Percentiles rank a stretch among this genome's conserved stretches.
Evolutionary conservation across 2,797 vertebrate species (phyloP).

Genomic region (Myotis vivesi): DNA sequence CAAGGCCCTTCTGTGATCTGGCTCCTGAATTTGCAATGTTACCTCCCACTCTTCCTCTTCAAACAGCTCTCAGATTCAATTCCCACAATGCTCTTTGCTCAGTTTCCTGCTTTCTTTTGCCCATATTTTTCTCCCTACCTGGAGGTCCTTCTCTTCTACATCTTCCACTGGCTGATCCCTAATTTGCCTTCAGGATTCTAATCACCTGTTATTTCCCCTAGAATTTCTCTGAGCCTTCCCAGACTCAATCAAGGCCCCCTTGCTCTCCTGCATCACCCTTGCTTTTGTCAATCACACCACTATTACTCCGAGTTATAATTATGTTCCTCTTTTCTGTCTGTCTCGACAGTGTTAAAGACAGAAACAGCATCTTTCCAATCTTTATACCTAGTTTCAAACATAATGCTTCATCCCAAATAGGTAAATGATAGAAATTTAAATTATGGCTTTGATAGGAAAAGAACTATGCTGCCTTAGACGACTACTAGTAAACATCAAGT

Average conservation of each 20-base stretch:
- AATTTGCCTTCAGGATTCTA: background rate
- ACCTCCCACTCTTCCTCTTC: background rate
- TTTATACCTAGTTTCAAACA: background rate
- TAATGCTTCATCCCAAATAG: background rate
- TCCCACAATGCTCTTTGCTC: background rate
- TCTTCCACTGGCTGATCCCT: background rate
- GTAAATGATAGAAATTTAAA: constrained; percentile 1
- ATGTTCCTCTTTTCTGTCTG: background rate
- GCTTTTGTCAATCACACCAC: background rate
- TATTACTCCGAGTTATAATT: background rate
- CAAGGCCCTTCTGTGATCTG: background rate
- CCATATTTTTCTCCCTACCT: background rate
- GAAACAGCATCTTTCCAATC: background rate
- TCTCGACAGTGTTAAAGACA: background rate
- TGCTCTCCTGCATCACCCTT: background rate
- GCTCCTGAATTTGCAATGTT: background rate
- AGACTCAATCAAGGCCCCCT: background rate
- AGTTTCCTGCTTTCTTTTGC: background rate
- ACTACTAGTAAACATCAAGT: background rate
- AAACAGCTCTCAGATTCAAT: background rate
- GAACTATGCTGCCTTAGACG: background rate
- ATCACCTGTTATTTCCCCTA: background rate
- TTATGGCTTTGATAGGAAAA: background rate
- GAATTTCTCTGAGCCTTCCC: background rate
- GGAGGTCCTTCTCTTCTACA: background rate